Evolutionary conservation across 2,797 vertebrate species (phyloP), one percentile per base, ranked within the genome.

Genomic region (Acropternis orthonyx): DNA sequence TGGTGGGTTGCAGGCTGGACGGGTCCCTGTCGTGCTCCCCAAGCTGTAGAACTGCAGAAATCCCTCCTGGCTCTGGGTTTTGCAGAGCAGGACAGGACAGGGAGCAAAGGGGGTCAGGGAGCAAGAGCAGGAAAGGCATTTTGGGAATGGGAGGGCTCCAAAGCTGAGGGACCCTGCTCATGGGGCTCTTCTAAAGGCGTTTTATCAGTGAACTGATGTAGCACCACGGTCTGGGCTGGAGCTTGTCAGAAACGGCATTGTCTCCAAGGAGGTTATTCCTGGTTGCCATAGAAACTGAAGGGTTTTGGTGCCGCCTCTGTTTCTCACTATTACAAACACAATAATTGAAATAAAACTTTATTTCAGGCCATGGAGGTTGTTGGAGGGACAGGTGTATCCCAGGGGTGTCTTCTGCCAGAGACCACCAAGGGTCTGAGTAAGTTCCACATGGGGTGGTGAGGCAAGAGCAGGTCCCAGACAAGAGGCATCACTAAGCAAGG

Each of bases 71-170:
- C 27, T 56, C 41, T 55, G 56, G 1, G 10, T 30, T 52, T 30
- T n/a, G 37, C 34, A 34, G 61, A 49, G 44, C 30, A 6, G 14
- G 32, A 56, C 3, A 6, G 41, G 11, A 7, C 4, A 67, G n/a
- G 0, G 1, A 67, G 62, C 27, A 51, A 46, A 63, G 15, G 62
- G n/a, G 75, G 58, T n/a, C 36, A 8, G 80, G 26, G 8, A 22
- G 24, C 19, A 49, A 36, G 67, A 55, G 11, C 13, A 49, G 32
- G 30, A 49, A 30, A 63, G 32, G 28, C 20, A 4, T 48, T 71
- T n/a, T 0, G 2, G 39, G 54, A 13, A 5, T 43, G 59, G 18
- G 7, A 52, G 41, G 46, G 6, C 9, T 69, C 24, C 0, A 0
- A 8, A 34, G 27, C 21, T 41, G 28, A 41, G 48, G 20, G 32